phyloP scores from a whole-genome alignment of 2,113 vertebrate genomes.

The Asarcornis scutulata region DNA sequence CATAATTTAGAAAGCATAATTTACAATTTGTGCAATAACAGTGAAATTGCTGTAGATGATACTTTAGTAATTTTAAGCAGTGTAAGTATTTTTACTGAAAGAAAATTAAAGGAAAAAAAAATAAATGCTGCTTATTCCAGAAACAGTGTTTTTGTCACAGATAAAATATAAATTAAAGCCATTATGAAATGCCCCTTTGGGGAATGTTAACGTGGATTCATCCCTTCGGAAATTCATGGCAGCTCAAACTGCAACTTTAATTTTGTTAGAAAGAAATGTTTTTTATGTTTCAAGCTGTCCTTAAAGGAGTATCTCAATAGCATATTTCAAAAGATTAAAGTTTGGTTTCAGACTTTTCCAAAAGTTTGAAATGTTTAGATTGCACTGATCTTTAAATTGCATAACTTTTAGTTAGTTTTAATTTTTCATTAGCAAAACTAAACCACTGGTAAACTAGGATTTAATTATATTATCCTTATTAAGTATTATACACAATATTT shows the following conservation, averaged over 20 bases:
- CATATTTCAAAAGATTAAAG: neutral
- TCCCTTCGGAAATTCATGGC: constrained; percentile 35
- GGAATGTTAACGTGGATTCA: constrained; percentile 29
- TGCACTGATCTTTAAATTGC: neutral
- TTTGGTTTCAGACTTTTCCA: neutral
- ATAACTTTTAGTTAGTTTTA: neutral
- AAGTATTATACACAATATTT: neutral
- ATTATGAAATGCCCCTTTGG: constrained; percentile 55
- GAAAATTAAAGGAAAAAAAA: constrained; percentile 51
- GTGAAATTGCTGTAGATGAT: constrained; percentile 62
- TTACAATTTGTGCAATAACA: constrained; percentile 73
- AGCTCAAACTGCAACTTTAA: constrained; percentile 5
- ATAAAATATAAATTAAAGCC: constrained; percentile 55
- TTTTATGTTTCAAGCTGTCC: neutral
- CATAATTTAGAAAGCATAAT: constrained; percentile 75
- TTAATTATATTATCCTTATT: neutral
- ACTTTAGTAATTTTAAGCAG: constrained; percentile 67
- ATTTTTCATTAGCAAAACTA: neutral
- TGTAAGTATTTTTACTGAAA: constrained; percentile 71
- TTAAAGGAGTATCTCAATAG: neutral
- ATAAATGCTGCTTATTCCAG: constrained; percentile 50
- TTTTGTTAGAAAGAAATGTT: constrained; percentile 48
- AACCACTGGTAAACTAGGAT: neutral
- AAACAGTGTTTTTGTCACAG: constrained; percentile 60
- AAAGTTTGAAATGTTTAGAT: neutral